These are phyloP conservation scores for Mesorhabditis spiculigera DNA, from an alignment of 2,888 invertebrate species.

Conservation along the genomic window DNA sequence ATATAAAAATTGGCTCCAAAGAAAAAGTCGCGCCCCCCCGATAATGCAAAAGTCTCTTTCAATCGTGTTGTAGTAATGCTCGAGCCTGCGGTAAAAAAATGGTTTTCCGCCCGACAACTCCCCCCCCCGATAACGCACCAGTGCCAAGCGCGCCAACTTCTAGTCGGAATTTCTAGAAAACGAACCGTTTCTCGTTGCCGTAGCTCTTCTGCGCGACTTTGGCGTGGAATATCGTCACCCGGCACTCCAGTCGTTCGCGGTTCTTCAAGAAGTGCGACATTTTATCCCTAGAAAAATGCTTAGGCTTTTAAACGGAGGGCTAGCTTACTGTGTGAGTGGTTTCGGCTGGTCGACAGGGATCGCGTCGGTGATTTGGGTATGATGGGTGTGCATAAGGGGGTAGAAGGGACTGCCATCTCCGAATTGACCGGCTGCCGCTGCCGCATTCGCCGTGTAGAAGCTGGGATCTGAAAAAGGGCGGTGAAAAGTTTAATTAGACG, in stretches of 20 bases:
- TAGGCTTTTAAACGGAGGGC: too few species aligned
- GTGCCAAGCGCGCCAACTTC: too few species aligned
- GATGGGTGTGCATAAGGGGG: background rate
- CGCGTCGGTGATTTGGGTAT: background rate
- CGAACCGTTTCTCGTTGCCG: constrained; percentile 88
- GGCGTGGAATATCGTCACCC: constrained; percentile 93
- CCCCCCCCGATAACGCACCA: too few species aligned
- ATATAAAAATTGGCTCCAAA: too few species aligned
- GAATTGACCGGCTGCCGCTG: background rate
- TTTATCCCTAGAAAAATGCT: constrained; percentile 69
- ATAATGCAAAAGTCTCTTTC: too few species aligned
- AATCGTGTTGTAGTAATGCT: too few species aligned
- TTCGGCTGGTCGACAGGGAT: constrained; percentile 3
- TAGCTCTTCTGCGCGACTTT: constrained; percentile 99
- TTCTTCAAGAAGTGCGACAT: constrained; percentile 84
- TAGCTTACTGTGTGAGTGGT: background rate
- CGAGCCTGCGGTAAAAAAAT: too few species aligned
- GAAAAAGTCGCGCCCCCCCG: too few species aligned
- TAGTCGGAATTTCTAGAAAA: background rate
- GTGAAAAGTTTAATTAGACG: too few species aligned
- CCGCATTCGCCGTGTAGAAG: background rate
- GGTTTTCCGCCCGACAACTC: too few species aligned
- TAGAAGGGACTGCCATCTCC: background rate
- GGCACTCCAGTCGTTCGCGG: constrained; percentile 67
- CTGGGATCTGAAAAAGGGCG: background rate